Evolutionary conservation across 2,888 invertebrate genomes (phyloP).

Genomic region (Polydrusus tereticollis): DNA sequence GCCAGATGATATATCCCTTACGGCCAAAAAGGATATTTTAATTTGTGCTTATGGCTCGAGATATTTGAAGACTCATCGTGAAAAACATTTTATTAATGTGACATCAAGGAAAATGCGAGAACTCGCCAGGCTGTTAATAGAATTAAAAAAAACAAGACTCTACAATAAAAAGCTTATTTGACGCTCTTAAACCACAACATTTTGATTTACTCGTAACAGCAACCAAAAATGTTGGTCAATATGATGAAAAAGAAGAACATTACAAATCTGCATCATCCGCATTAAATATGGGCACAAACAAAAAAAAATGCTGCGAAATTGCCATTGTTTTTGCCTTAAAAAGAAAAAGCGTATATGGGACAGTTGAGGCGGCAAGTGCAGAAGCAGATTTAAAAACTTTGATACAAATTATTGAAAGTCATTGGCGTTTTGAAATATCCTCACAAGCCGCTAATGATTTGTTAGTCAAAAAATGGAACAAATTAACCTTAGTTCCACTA

Average conservation of each 20-base stretch:
- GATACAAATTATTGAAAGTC: slow-evolving; percentile 43
- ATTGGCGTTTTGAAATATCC: slow-evolving; percentile 48
- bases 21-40: slow-evolving; percentile 35
- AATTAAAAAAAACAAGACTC: slow-evolving; percentile 34
- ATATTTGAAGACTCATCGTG: slow-evolving; percentile 49
- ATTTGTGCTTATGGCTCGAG: slow-evolving; percentile 50
- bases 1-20: slow-evolving; percentile 35
- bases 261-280: slow-evolving; percentile 51
- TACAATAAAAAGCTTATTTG: slow-evolving; percentile 28
- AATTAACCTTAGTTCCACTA: slow-evolving; percentile 48
- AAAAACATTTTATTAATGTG: slow-evolving; percentile 51
- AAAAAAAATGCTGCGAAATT: slow-evolving; percentile 54
- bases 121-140: slow-evolving; percentile 39
- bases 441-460: slow-evolving; percentile 42
- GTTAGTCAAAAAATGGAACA: slow-evolving; percentile 51
- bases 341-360: slow-evolving; percentile 44
- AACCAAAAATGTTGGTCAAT: slow-evolving; percentile 46
- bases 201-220: slow-evolving; percentile 36
- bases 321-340: slow-evolving; percentile 43
- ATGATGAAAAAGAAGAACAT: slow-evolving; percentile 49
- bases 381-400: slow-evolving; percentile 53
- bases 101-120: slow-evolving; percentile 50
- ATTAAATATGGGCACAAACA: slow-evolving; percentile 52
- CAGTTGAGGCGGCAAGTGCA: slow-evolving; percentile 44
- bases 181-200: slow-evolving; percentile 34